These are phyloP conservation scores for Aurelia coerulea DNA, from an alignment of 30 jellyfish, hydroid and myxozoan species.

Conservation along the genomic window DNA sequence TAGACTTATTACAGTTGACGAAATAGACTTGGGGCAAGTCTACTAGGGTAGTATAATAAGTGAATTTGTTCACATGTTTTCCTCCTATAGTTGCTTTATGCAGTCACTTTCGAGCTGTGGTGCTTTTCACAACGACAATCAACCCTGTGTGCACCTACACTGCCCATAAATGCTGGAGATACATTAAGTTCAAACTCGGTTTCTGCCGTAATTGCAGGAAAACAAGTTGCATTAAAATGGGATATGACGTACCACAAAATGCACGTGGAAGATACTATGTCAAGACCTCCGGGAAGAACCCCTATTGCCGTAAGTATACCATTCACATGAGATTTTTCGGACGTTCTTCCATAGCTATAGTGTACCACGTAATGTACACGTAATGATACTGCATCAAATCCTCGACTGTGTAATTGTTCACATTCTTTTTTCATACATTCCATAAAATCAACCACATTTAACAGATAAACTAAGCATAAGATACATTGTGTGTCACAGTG, in stretches of 20 bases:
- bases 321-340: too few relatives aligned
- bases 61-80: not conserved
- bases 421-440: too few relatives aligned
- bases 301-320: conserved; percentile 24
- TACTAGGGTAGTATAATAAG: too few relatives aligned
- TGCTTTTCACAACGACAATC: not conserved
- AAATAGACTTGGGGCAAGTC: too few relatives aligned
- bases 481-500: too few relatives aligned
- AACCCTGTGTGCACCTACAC: not conserved
- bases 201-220: not conserved
- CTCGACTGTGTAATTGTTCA: too few relatives aligned
- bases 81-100: not conserved
- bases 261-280: conserved; percentile 22
- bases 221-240: not conserved
- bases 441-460: too few relatives aligned
- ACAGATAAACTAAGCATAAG: too few relatives aligned
- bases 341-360: too few relatives aligned
- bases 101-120: conserved; percentile 6
- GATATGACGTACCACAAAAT: not conserved
- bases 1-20: too few relatives aligned
- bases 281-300: conserved; percentile 5
- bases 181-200: not conserved
- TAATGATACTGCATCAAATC: too few relatives aligned
- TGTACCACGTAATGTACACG: too few relatives aligned
- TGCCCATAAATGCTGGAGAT: not conserved